Evolutionary conservation across 2,888 invertebrate genomes (phyloP).

Genomic region (Rhamnusium bicolor): DNA sequence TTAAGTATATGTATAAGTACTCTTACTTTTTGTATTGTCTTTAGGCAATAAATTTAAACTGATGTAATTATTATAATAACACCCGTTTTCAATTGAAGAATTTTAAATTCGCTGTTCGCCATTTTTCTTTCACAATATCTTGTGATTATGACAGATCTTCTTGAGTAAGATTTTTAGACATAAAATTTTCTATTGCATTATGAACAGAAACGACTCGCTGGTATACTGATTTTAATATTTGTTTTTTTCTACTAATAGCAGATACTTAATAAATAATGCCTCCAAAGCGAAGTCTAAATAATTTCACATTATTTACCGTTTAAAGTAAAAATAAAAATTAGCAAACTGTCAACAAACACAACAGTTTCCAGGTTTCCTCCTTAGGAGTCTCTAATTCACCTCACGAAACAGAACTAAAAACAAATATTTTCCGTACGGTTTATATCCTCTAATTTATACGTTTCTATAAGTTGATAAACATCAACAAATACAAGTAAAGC

Average conservation of each 20-base stretch:
- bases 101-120: no score
- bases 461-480: conserved; percentile 58
- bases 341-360: neutral
- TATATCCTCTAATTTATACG: conserved; percentile 49
- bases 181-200: no score
- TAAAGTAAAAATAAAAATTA: neutral
- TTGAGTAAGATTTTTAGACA: no score
- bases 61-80: no score
- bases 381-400: neutral
- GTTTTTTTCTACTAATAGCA: neutral
- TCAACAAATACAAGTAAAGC: conserved; percentile 53
- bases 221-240: neutral
- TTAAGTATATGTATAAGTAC: no score
- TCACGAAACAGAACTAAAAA: conserved; percentile 23
- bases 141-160: no score
- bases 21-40: no score
- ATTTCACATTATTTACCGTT: neutral
- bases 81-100: no score
- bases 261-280: no score
- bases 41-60: no score
- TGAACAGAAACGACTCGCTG: no score
- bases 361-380: neutral
- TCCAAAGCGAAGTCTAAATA: neutral
- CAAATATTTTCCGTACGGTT: conserved; percentile 26
- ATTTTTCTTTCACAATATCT: no score